phyloP scores from a whole-genome alignment of 2,113 vertebrate genomes.

The Daubentonia madagascariensis region DNA sequence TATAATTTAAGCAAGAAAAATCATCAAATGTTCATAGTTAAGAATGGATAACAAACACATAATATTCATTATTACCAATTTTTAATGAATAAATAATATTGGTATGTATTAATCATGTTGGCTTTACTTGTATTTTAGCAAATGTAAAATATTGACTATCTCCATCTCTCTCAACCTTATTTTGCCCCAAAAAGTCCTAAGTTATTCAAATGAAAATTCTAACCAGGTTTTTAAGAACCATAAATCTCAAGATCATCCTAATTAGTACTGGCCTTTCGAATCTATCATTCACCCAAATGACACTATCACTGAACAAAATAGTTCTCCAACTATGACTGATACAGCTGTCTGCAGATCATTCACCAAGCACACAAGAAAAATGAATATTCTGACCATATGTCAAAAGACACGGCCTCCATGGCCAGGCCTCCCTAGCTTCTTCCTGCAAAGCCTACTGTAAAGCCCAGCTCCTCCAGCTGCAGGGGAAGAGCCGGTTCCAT shows the following conservation, averaged over 20 bases:
- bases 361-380: neutral
- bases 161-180: neutral
- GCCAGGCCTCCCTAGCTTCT: neutral
- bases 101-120: neutral
- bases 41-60: neutral
- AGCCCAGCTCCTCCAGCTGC: neutral
- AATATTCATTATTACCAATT: neutral
- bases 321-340: neutral
- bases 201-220: neutral
- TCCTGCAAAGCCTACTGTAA: neutral
- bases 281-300: neutral
- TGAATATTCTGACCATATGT: no score
- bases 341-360: neutral
- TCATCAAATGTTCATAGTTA: neutral
- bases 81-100: neutral
- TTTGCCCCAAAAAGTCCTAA: neutral
- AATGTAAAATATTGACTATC: neutral
- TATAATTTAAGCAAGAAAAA: neutral
- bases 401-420: rapidly evolving
- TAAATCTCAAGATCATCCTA: neutral
- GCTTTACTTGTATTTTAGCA: neutral
- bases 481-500: neutral
- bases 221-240: neutral
- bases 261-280: neutral
- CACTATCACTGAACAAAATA: neutral